Evolutionary conservation across 2,888 invertebrate genomes (phyloP).

Genomic region (Lamproptera curius): DNA sequence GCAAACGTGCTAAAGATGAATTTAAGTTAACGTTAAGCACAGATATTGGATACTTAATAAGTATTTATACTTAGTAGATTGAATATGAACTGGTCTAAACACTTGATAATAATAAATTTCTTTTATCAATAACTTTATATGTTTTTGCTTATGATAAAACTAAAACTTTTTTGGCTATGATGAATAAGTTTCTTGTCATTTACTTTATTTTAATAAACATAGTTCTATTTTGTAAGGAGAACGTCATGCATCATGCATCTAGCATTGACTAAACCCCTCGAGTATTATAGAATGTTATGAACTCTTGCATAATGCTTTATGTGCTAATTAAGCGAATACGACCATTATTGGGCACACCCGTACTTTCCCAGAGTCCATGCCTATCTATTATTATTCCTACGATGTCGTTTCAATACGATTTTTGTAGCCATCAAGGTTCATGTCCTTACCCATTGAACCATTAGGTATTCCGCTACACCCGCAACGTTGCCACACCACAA

Average conservation of each 20-base stretch:
- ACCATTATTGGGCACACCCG: conserved; percentile 25
- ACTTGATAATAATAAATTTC: no score
- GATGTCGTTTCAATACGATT: conserved; percentile 70
- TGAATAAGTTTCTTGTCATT: no score
- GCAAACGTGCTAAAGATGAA: no score
- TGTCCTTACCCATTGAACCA: conserved; percentile 69
- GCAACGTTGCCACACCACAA: conserved; percentile 66
- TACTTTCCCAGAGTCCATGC: conserved; percentile 62
- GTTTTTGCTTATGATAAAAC: no score
- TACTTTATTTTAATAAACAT: no score
- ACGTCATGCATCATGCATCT: no score
- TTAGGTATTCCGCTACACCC: conserved; percentile 72
- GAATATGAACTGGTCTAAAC: no score
- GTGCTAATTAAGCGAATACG: conserved; percentile 21
- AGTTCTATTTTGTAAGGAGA: no score
- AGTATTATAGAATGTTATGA: conserved; percentile 7
- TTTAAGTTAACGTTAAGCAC: no score
- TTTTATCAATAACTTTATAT: background rate
- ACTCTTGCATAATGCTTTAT: conserved; percentile 9
- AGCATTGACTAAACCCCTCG: background rate
- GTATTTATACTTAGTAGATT: no score
- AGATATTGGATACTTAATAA: no score
- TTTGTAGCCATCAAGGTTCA: conserved; percentile 73
- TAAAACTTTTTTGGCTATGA: no score
- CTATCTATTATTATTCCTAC: conserved; percentile 67